Conservation (phyloP, 2,888 invertebrate genomes). For the Trissolcus brochymenae region DNA sequence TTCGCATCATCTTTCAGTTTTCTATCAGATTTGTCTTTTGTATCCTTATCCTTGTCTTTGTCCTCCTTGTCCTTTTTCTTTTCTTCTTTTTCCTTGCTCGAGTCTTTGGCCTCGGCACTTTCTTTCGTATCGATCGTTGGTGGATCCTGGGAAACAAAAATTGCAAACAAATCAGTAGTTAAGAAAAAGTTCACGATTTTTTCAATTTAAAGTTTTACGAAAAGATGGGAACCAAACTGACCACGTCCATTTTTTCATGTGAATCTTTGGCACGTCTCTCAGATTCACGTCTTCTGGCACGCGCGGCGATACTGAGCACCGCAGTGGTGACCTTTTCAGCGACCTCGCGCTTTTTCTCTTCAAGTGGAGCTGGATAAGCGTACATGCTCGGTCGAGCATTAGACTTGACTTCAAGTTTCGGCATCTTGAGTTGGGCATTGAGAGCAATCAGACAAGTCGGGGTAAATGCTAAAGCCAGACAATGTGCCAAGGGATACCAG, state of each 20-base stretch:
- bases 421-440: slow-evolving; percentile 95
- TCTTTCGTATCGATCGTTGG: slow-evolving; percentile 69
- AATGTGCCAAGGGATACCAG: slow-evolving; percentile 99
- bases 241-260: slow-evolving; percentile 92
- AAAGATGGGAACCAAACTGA: slow-evolving; percentile 66
- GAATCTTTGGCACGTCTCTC: slow-evolving; percentile 80
- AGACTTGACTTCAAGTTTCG: slow-evolving; percentile 93
- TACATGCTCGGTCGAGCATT: slow-evolving; percentile 96
- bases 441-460: slow-evolving; percentile 97
- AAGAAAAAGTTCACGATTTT: neutral
- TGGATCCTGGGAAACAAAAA: slow-evolving; percentile 63
- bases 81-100: slow-evolving; percentile 72
- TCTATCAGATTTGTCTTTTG: slow-evolving; percentile 74
- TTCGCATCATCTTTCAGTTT: slow-evolving; percentile 75
- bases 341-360: slow-evolving; percentile 99
- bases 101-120: slow-evolving; percentile 68
- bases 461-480: slow-evolving; percentile 95
- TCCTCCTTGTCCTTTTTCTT: slow-evolving; percentile 77
- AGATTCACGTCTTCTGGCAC: slow-evolving; percentile 90
- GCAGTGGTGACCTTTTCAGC: slow-evolving; percentile 98
- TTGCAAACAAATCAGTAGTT: neutral
- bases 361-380: slow-evolving; percentile 97
- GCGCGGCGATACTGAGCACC: slow-evolving; percentile 96
- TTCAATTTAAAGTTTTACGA: neutral
- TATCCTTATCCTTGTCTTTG: slow-evolving; percentile 71